Evolutionary conservation across 1,140 invertebrate species (phyloP).

Genomic region (Aplysia californica): DNA sequence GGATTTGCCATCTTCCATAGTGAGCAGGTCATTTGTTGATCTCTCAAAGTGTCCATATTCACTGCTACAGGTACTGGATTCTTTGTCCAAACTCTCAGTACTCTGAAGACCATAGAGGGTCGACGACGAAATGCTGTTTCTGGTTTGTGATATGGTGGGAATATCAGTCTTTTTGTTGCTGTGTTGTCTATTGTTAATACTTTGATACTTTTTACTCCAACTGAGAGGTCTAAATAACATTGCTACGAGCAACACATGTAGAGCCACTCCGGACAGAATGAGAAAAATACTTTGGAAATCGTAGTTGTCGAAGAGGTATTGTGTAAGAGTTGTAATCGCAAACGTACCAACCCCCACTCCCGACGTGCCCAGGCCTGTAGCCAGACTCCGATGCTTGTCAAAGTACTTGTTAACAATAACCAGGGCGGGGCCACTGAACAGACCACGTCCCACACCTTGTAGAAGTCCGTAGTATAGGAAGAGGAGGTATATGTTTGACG

Average conservation of each 20-base stretch:
- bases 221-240: conserved; percentile 44
- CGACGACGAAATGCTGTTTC: background rate
- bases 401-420: conserved; percentile 60
- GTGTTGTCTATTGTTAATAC: background rate
- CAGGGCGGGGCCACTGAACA: conserved; percentile 40
- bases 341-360: conserved; percentile 63
- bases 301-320: conserved; percentile 45
- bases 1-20: conserved; percentile 16
- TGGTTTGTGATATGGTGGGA: background rate
- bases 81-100: background rate
- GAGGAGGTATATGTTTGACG: conserved; percentile 79
- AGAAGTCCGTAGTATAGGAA: conserved; percentile 86
- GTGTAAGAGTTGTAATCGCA: conserved; percentile 56
- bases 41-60: conserved; percentile 38
- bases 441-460: conserved; percentile 59
- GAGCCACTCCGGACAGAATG: conserved; percentile 28
- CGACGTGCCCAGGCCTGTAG: conserved; percentile 59
- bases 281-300: conserved; percentile 33
- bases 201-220: conserved; percentile 42
- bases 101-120: background rate
- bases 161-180: background rate
- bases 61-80: background rate
- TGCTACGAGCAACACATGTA: conserved; percentile 35
- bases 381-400: conserved; percentile 47
- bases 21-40: conserved; percentile 35